Conservation (phyloP, 1,140 invertebrate genomes). For the Planococcus citri region DNA sequence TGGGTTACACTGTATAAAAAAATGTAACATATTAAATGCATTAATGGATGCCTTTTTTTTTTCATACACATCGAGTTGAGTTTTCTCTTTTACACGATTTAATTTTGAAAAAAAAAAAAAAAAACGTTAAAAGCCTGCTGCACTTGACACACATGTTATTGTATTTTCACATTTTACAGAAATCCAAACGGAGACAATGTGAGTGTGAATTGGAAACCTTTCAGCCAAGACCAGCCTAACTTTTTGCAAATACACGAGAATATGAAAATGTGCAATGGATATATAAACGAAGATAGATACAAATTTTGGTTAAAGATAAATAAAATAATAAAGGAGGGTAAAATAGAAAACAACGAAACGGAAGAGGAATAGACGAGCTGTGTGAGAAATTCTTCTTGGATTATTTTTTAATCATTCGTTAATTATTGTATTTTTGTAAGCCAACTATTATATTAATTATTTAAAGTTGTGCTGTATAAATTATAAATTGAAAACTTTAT, state of each 20-base stretch:
- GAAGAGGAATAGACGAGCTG: not conserved
- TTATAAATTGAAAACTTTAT: not conserved
- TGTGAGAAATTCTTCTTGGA: not conserved
- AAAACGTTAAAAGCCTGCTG: too few species aligned
- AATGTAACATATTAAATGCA: too few species aligned
- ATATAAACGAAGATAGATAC: not conserved
- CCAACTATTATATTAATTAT: too few species aligned
- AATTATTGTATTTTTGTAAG: not conserved
- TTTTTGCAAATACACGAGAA: not conserved
- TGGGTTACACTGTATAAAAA: too few species aligned
- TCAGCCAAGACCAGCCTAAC: not conserved
- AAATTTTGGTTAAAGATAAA: slow-evolving; percentile 8
- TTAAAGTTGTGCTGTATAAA: not conserved
- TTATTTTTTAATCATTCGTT: not conserved
- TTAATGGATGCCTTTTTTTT: too few species aligned
- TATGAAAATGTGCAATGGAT: not conserved
- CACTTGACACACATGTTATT: not conserved
- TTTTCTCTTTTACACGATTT: too few species aligned
- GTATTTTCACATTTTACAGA: not conserved
- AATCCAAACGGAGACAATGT: not conserved
- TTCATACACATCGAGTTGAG: too few species aligned
- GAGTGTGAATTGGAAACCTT: not conserved
- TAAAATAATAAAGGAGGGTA: slow-evolving; percentile 5
- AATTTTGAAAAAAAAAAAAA: too few species aligned
- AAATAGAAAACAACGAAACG: not conserved